Base-by-base conservation (phyloP, 2,888 invertebrate species). In the Petrolisthes cinctipes region DNA sequence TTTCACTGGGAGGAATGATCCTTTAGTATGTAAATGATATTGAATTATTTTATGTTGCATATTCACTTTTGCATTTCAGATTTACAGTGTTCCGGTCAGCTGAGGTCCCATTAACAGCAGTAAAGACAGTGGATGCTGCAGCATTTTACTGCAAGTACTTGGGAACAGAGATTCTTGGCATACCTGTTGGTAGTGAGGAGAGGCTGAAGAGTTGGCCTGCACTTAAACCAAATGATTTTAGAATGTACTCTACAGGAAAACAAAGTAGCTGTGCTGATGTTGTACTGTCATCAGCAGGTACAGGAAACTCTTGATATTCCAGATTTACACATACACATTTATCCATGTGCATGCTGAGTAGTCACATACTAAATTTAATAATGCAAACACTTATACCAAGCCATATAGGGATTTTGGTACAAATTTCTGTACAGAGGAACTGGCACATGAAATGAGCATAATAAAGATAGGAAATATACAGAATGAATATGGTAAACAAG, bases 211-310 rank as follows among this genome's bases (percentile, higher is more conserved):
- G 73, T 83, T 89, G 91, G 89, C 89, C 91, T 5, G 37, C 73
- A n/a, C 83, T 89, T 51, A 9, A 80, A 80, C 85, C 88, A 14
- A 20, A 71, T 2, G 75, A 89, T 66, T 66, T 85, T 11, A 57
- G 71, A 23, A 76, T 56, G 51, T 56, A 66, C 14, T 51, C 68
- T n/a, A 37, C 37, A 9, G 71, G 20, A 4, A 83, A 53, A 37
- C 53, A 73, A 17, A 78, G 66, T 57, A 86, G 86, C 66, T 85
- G 86, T 75, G 90, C 88, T 56, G 90, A 90, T 82, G 85, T 90
- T 23, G 90, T 90, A 20, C 80, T 90, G 17, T 90, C 90, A 17
- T 89, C 90, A 14, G 90, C 90, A 84, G 90, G 90, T 90, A 51
- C 11, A 85, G 20, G 6, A 61, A 68, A 51, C 11, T 66, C 73